These are phyloP conservation scores for Amblyornis subalaris DNA, from an alignment of 2,113 vertebrate species.

Conservation along the genomic window DNA sequence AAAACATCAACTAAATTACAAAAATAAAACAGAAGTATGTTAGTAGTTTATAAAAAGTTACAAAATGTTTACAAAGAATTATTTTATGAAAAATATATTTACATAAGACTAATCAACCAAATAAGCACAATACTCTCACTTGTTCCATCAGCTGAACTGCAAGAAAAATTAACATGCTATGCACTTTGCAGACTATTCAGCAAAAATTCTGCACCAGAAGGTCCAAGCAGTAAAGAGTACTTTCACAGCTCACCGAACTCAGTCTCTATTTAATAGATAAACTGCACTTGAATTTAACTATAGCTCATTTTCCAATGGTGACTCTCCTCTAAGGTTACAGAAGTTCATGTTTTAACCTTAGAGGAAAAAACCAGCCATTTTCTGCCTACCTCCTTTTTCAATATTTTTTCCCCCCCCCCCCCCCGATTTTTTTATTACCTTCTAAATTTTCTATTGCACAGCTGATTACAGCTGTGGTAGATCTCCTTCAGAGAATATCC, in stretches of 20 bases:
- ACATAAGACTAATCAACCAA: neutral
- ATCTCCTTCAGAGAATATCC: neutral
- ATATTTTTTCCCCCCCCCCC: rapidly evolving
- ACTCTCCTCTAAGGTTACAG: neutral
- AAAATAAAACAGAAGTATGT: slow-evolving; percentile 40
- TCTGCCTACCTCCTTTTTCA: neutral
- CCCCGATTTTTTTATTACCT: neutral
- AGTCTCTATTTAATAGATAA: neutral
- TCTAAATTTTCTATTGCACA: neutral
- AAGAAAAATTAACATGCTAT: neutral
- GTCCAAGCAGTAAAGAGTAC: neutral
- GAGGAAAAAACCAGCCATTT: neutral
- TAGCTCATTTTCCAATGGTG: neutral
- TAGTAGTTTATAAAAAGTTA: neutral
- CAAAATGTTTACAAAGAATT: neutral
- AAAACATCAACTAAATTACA: slow-evolving; percentile 88
- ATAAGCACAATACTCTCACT: neutral
- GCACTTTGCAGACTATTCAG: neutral
- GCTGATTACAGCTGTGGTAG: neutral
- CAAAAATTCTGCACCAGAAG: slow-evolving; percentile 6
- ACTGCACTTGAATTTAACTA: neutral
- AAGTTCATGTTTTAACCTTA: neutral
- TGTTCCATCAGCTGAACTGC: neutral
- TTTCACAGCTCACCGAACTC: neutral
- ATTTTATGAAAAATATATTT: neutral